These are phyloP conservation scores for Brachyistius frenatus DNA, from an alignment of 2,113 vertebrate genomes.

Conservation along the genomic window DNA sequence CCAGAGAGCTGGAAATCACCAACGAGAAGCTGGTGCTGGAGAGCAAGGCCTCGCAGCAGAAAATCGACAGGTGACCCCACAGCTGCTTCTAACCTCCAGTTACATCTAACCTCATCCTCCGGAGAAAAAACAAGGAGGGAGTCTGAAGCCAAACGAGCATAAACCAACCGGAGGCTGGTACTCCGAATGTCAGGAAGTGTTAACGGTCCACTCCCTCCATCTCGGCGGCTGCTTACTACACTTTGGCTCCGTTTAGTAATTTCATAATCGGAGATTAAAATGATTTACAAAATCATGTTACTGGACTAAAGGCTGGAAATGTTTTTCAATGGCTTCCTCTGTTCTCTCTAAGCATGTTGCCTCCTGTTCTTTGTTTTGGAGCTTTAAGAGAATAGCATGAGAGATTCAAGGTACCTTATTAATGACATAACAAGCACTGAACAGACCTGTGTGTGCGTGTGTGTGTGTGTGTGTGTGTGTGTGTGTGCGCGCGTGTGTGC, in stretches of 20 bases:
- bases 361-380: constrained; percentile 4
- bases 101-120: no score
- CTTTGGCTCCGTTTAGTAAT: neutral
- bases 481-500: constrained; percentile 72
- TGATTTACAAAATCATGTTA: constrained; percentile 32
- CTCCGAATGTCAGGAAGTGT: no score
- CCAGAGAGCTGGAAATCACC: constrained; percentile 94
- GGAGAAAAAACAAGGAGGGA: neutral
- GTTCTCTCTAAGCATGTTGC: constrained; percentile 35
- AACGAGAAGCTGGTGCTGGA: constrained; percentile 96
- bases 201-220: constrained; percentile 1
- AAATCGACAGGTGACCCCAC: constrained; percentile 90
- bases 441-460: constrained; percentile 1
- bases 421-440: constrained; percentile 17
- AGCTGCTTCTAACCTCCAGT: no score
- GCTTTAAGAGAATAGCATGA: neutral
- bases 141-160: no score
- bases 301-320: constrained; percentile 20
- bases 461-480: constrained; percentile 2
- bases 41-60: constrained; percentile 96
- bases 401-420: neutral
- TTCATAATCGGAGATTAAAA: constrained; percentile 21
- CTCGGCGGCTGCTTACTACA: neutral
- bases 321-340: constrained; percentile 31
- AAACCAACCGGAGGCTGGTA: no score